Base-by-base conservation (phyloP, 2,888 invertebrate genomes). In the Acrobasis repandana region DNA sequence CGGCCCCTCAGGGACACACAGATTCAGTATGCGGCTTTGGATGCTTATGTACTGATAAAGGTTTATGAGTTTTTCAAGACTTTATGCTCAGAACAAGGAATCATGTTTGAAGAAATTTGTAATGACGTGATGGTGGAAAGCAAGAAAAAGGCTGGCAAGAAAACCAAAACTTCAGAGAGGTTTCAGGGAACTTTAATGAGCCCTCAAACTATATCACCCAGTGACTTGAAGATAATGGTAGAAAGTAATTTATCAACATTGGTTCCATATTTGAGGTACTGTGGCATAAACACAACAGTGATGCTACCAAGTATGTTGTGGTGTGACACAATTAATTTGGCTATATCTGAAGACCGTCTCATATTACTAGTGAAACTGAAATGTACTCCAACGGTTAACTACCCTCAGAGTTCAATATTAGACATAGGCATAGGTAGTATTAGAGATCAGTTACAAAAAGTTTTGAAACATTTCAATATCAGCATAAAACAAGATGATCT, bases 31-130 rank as follows among this genome's bases (percentile, higher is more conserved):
- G 97, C 97, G 64, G 97, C 98, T 38, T 85, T 97, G 59, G 98
- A 98, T 93, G 97, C 98, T 0, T 95, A 94, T 88, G 97, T 98
- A 73, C 91, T 98, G 62, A 82, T 98, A 69, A 95, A 97, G 87
- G 93, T 98, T 46, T 97, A 96, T 85, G 93, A 95, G 60, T 93
- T 93, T 52, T 83, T 98, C 49, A 89, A 92, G 70, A 84, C 79
- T 50, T 60, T 81, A 61, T 86, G 88, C 74, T 76, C 80, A 60
- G 80, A 90, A 58, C 92, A 93, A 69, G 79, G 87, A 38, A 93
- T 95, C 61, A 93, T 94, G 60, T 95, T 95, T 83, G 93, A 94
- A 63, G 94, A 95, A 71, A 91, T 94, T 63, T 94, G 94, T 71
- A 93, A 93, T 78, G 92, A 93, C 78, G 80, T 95, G 60, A 93